A percentile compares a stretch with the other conserved stretches of the same genome.
Evolutionary conservation across 1,140 invertebrate genomes (phyloP).

Genomic region (Listronotus bonariensis): DNA sequence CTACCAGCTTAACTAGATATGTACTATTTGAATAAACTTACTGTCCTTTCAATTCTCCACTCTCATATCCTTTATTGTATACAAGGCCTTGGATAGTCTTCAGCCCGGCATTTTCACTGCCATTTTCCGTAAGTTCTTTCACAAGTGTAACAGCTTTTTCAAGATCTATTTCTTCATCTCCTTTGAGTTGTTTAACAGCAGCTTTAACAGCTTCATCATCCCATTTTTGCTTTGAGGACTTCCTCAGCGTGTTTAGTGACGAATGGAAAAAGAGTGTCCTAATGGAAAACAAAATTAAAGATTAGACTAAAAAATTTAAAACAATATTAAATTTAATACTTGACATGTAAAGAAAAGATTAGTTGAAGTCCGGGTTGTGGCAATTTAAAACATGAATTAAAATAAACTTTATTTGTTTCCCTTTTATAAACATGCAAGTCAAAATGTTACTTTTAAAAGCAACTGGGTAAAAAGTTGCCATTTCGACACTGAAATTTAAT

Average conservation of each 20-base stretch:
- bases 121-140: slow-evolving; percentile 74
- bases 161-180: slow-evolving; percentile 60
- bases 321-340: no score
- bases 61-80: slow-evolving; percentile 82
- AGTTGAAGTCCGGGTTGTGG: no score
- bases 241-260: slow-evolving; percentile 71
- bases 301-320: no score
- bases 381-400: no score
- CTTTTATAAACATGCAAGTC: no score
- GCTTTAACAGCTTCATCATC: slow-evolving; percentile 69
- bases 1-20: no score
- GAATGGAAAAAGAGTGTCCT: slow-evolving; percentile 84
- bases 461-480: no score
- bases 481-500: no score
- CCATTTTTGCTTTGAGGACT: slow-evolving; percentile 74
- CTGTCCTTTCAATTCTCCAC: slow-evolving; percentile 81
- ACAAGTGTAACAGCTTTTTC: slow-evolving; percentile 69
- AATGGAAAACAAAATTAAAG: slow-evolving; percentile 23
- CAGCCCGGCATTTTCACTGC: slow-evolving; percentile 78
- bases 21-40: slow-evolving; percentile 64
- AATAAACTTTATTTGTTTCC: no score
- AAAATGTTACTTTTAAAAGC: no score
- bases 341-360: no score
- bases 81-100: slow-evolving; percentile 89
- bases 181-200: slow-evolving; percentile 61